Evolutionary conservation across 2,797 vertebrate genomes (phyloP).

Genomic region (Ibycter americanus): DNA sequence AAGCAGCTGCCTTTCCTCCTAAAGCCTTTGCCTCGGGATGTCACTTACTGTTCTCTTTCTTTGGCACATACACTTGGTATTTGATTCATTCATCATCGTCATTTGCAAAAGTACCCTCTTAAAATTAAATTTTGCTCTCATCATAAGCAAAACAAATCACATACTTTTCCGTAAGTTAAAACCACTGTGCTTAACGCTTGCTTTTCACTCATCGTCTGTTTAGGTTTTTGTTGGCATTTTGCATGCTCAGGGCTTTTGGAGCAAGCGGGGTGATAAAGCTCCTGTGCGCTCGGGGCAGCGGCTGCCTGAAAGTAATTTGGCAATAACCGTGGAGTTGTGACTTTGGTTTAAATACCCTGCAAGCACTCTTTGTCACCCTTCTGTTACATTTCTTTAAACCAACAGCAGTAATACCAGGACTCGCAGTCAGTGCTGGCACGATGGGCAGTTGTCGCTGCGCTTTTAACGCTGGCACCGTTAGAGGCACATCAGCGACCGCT

Average conservation of each 20-base stretch:
- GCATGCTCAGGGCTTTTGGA: not conserved
- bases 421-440: not conserved
- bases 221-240: not conserved
- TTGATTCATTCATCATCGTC: not conserved
- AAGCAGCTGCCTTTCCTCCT: not conserved
- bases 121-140: not conserved
- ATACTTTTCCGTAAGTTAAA: not conserved
- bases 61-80: not conserved
- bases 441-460: rapidly evolving
- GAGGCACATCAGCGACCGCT: rapidly evolving
- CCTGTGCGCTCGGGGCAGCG: rapidly evolving
- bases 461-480: not conserved
- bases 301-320: not conserved
- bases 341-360: not conserved
- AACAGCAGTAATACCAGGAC: not conserved
- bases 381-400: not conserved
- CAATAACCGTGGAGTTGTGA: rapidly evolving
- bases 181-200: rapidly evolving
- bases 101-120: slow-evolving; percentile 22
- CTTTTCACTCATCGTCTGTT: not conserved
- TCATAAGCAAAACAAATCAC: not conserved
- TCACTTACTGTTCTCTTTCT: not conserved
- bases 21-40: not conserved
- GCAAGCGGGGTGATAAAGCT: not conserved
- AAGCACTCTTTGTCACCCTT: not conserved